phyloP scores from a whole-genome alignment of 2,888 invertebrate species.

The Spilarctia lutea region DNA sequence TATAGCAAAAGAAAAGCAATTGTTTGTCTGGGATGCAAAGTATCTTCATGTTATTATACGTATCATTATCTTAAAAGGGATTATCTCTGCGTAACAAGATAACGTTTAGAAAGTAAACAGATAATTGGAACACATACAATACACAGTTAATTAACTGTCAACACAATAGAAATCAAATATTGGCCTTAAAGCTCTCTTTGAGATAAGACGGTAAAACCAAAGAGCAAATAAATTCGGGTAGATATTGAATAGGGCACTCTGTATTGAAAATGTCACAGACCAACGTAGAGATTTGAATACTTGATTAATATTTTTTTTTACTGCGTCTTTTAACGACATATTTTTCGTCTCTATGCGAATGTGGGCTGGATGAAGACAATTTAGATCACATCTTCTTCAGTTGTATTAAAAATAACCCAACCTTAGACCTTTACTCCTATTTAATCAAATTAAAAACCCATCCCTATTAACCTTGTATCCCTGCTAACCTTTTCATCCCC shows the following conservation, averaged over 20 bases:
- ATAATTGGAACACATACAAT: slow-evolving; percentile 2
- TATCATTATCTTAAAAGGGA: not conserved
- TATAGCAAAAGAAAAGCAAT: not conserved
- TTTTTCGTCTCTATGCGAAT: too few relatives aligned
- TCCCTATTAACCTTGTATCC: too few relatives aligned
- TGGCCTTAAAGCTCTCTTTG: not conserved
- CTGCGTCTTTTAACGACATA: too few relatives aligned
- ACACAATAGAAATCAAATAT: not conserved
- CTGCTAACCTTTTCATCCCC: too few relatives aligned
- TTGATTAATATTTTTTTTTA: not conserved
- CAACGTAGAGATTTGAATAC: not conserved
- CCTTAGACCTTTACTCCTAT: too few relatives aligned
- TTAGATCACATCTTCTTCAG: too few relatives aligned
- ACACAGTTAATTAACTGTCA: not conserved
- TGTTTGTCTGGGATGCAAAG: not conserved
- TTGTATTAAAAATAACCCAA: too few relatives aligned
- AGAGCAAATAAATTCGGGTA: not conserved
- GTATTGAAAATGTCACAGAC: not conserved
- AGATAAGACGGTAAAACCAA: not conserved
- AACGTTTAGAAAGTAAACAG: not conserved
- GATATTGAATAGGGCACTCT: not conserved
- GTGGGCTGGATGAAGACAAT: too few relatives aligned
- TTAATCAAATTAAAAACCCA: too few relatives aligned
- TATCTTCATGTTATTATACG: not conserved
- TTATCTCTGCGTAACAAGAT: not conserved